Base-by-base conservation (phyloP, 1,140 invertebrate species). In the Habropoda laboriosa region DNA sequence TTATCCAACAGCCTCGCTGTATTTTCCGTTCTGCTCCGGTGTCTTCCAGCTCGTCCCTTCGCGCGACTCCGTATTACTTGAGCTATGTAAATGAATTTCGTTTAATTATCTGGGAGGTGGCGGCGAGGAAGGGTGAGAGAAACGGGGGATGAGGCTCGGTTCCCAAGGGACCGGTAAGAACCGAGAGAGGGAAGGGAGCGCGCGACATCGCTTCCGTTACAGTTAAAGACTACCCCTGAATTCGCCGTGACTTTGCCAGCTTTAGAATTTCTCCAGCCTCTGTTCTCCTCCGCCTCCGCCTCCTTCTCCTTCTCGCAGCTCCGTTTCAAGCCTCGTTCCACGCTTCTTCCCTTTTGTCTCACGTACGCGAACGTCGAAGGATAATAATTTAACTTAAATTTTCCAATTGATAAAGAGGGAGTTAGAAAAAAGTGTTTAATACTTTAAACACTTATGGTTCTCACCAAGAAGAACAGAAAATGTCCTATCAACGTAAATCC, bases 11-110 rank as follows among this genome's bases (percentile, higher is more conserved):
- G 24, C 78, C 60, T 67, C 75, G 67, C 79, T 18, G 32, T 32
- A 16, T 49, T 49, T 64, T n/a, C n/a, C n/a, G n/a, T n/a, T n/a
- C 61, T 35, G 40, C 68, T 66, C 60, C 72, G 72, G 73, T 68
- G 76, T 79, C 81, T 80, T 67, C 77, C 63, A 64, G 42, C 73
- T 38, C 61, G 30, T 57, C 64, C 49, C 80, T 79, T 57, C 72
- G 77, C 58, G 80, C 76, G 64, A 67, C 75, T 81, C 83, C 86
- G 89, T 91, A 92, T 92, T 92, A 92, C 91, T 87, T 80, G 80
- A 91, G 90, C 90, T 92, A 92, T 92, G 91, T 92, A 92, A 92
- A 92, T 92, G 91, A 92, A 92, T 92, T 92, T 92, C 90, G 91
- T 92, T 91, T 92, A 92, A 92, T 92, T 92, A 92, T 91, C 87